These are phyloP conservation scores for Falco rusticolus DNA, from an alignment of 2,797 vertebrate species.

Conservation along the genomic window DNA sequence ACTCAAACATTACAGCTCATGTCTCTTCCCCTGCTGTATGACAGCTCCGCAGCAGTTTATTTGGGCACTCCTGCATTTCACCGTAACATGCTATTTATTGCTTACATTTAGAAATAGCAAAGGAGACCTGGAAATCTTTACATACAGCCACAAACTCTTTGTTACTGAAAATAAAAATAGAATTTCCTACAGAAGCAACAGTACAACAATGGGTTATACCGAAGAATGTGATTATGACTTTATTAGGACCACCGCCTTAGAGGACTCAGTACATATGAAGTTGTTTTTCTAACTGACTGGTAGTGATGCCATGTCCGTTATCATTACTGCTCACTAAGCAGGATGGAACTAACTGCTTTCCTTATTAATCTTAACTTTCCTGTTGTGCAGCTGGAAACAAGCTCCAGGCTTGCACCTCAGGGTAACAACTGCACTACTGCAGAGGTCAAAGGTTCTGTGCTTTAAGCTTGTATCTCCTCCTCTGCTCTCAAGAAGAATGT, in stretches of 20 bases:
- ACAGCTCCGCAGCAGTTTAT: conserved; percentile 13
- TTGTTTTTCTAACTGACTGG: background rate
- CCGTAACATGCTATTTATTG: background rate
- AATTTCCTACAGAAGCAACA: background rate
- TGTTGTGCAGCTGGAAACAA: background rate
- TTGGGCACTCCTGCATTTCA: background rate
- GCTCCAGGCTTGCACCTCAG: background rate
- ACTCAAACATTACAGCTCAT: conserved; percentile 55
- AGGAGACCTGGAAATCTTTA: background rate
- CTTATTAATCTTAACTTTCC: background rate
- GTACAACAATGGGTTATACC: background rate
- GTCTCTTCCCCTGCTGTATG: conserved; percentile 9
- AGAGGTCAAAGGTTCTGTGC: background rate
- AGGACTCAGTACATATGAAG: background rate
- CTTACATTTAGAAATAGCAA: background rate
- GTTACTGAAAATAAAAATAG: background rate
- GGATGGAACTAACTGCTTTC: background rate
- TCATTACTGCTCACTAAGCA: background rate
- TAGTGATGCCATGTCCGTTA: background rate
- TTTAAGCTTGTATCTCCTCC: background rate
- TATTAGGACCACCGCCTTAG: background rate
- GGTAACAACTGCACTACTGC: background rate
- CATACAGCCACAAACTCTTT: background rate
- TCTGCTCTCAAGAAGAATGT: background rate
- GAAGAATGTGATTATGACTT: background rate